Percentiles rank a stretch among this genome's conserved stretches.
Evolutionary conservation across 2,797 vertebrate species (phyloP).

Genomic region (Potorous gilbertii): DNA sequence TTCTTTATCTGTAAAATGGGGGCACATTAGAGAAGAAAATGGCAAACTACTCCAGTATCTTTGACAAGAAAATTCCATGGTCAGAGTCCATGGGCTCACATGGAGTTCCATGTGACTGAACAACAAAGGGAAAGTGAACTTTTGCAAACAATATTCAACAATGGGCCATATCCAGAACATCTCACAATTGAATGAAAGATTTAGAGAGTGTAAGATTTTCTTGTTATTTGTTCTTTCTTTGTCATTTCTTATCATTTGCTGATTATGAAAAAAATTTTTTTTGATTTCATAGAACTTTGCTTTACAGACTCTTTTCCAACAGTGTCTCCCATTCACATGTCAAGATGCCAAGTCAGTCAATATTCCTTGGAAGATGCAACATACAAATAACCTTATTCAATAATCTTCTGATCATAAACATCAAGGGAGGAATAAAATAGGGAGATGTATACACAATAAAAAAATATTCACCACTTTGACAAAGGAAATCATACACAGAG

Average conservation of each 20-base stretch:
- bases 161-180: not conserved
- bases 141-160: not conserved
- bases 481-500: not conserved
- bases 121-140: not conserved
- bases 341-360: not conserved
- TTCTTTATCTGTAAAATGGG: not conserved
- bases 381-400: not conserved
- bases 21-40: too few species aligned
- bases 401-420: not conserved
- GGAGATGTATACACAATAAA: not conserved
- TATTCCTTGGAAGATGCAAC: not conserved
- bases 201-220: not conserved
- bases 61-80: not conserved
- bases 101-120: not conserved
- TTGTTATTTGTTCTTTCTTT: not conserved
- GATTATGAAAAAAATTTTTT: not conserved
- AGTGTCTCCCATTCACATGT: not conserved
- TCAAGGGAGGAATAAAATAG: not conserved
- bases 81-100: not conserved
- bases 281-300: not conserved
- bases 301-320: not conserved
- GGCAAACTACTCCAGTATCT: too few species aligned
- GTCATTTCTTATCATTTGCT: not conserved
- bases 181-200: not conserved
- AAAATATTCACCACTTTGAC: not conserved